A percentile compares a stretch with the other conserved stretches of the same genome.
phyloP scores from a whole-genome alignment of 2,113 vertebrate genomes.

The Meles meles region DNA sequence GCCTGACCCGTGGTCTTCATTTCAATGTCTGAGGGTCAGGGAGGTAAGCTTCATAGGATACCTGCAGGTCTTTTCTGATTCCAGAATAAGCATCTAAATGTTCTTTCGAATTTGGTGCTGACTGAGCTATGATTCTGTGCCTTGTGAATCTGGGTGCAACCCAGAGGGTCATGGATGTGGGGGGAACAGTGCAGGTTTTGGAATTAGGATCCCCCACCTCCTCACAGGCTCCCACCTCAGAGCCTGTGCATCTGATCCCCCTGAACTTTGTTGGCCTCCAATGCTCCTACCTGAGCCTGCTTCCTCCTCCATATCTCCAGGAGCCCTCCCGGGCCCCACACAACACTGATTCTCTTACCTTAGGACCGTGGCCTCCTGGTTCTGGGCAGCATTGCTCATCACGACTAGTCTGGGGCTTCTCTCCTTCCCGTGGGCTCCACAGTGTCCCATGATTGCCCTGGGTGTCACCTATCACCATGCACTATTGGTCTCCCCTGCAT shows the following conservation, averaged over 20 bases:
- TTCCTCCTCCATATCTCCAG: background rate
- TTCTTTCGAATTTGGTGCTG: background rate
- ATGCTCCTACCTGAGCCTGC: background rate
- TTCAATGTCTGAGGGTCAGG: background rate
- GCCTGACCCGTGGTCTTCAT: background rate
- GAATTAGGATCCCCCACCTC: background rate
- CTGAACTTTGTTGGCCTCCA: background rate
- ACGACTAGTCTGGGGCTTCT: background rate
- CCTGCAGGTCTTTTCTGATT: background rate
- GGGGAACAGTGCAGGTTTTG: background rate
- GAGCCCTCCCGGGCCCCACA: background rate
- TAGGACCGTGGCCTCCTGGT: background rate
- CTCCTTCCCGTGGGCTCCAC: background rate
- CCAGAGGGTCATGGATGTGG: background rate
- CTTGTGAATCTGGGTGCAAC: background rate
- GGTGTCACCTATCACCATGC: rapidly evolving
- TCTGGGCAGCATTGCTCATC: background rate
- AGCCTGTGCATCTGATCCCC: background rate
- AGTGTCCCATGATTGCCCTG: background rate
- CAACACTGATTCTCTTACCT: background rate
- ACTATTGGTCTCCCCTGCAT: rapidly evolving
- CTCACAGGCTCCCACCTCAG: rapidly evolving
- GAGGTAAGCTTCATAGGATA: background rate
- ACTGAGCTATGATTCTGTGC: background rate
- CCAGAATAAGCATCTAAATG: background rate